phyloP scores from a whole-genome alignment of 1,140 invertebrate genomes.

The Venustaconcha ellipsiformis region DNA sequence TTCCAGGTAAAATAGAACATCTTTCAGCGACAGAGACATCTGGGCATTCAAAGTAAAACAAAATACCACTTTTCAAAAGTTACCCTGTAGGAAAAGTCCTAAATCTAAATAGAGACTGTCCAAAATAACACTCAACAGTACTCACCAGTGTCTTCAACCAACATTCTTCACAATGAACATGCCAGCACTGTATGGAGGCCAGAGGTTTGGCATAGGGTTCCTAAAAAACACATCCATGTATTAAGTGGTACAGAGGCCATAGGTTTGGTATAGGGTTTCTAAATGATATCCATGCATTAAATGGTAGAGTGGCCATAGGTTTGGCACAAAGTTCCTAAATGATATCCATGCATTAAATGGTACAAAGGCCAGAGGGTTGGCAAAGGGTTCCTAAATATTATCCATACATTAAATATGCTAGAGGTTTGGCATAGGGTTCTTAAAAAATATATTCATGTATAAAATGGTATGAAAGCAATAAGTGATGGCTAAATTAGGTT shows the following conservation, averaged over 20 bases:
- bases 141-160: conserved; percentile 88
- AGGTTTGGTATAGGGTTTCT: conserved; percentile 81
- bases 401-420: neutral
- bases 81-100: too few species aligned
- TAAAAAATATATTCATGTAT: too few species aligned
- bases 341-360: neutral
- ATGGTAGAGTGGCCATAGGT: too few species aligned
- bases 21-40: too few species aligned
- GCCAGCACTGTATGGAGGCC: conserved; percentile 96
- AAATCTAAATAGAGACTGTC: too few species aligned
- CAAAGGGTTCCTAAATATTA: neutral
- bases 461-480: too few species aligned
- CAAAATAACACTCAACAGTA: neutral
- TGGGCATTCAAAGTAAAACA: too few species aligned
- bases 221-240: too few species aligned
- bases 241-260: conserved; percentile 77
- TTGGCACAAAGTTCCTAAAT: neutral
- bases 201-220: conserved; percentile 83
- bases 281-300: too few species aligned
- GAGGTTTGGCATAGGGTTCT: neutral
- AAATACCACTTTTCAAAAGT: too few species aligned
- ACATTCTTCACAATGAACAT: conserved; percentile 94
- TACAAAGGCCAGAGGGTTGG: neutral
- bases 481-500: too few species aligned
- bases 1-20: too few species aligned